phyloP scores from a whole-genome alignment of 2,888 invertebrate species.

The Epinotia nisella region DNA sequence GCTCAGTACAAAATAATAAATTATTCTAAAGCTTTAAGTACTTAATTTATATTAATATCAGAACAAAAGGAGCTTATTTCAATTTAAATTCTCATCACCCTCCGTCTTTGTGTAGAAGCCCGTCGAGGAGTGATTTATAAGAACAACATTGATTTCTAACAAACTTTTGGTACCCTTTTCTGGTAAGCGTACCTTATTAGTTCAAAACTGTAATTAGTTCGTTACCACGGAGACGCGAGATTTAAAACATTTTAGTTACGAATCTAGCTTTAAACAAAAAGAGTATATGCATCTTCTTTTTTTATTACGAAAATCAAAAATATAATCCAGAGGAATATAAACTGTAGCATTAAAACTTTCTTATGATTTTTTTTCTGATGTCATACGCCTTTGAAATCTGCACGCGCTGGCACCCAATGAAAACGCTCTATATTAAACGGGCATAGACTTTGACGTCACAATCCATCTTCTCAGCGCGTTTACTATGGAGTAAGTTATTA shows the following conservation, averaged over 20 bases:
- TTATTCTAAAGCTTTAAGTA: conserved; percentile 31
- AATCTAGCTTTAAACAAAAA: too few species aligned
- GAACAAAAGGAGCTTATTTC: conserved; percentile 44
- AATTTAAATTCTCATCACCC: conserved; percentile 42
- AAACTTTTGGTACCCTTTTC: conserved; percentile 33
- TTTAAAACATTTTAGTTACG: not conserved
- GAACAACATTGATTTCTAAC: conserved; percentile 62
- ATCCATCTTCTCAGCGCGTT: too few species aligned
- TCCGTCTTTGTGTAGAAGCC: conserved; percentile 26
- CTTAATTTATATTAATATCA: conserved; percentile 41
- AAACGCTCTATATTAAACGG: too few species aligned
- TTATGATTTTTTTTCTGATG: too few species aligned
- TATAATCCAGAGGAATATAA: too few species aligned
- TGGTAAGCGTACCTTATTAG: not conserved
- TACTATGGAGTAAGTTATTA: too few species aligned
- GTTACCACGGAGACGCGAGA: not conserved
- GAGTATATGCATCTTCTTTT: too few species aligned
- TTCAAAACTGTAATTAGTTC: conserved; percentile 5
- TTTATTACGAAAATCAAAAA: too few species aligned
- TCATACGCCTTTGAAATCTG: too few species aligned
- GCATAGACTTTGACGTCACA: too few species aligned
- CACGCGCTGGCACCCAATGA: too few species aligned
- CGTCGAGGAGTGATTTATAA: conserved; percentile 52
- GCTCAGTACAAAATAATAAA: conserved; percentile 15
- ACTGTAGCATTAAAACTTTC: too few species aligned